A percentile compares a stretch with the other conserved stretches of the same genome.
These are phyloP conservation scores for Hyppa rectilinea DNA, from an alignment of 2,888 invertebrate species.

Conservation along the genomic window DNA sequence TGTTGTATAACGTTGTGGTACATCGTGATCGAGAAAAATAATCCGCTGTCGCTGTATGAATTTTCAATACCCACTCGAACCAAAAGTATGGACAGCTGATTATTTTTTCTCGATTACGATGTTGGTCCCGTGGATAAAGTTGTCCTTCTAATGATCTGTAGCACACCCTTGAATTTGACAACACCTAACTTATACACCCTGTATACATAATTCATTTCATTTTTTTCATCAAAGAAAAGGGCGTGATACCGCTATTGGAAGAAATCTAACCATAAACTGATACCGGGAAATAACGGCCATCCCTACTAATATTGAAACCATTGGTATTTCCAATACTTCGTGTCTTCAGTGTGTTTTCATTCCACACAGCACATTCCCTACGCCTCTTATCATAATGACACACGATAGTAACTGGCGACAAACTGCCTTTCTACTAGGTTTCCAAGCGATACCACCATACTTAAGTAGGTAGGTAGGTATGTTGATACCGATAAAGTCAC, in stretches of 20 bases:
- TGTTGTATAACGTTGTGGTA: no score
- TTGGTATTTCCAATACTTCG: constrained; percentile 23
- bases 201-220: no score
- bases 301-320: constrained; percentile 1
- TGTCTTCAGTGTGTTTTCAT: constrained; percentile 30
- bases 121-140: no score
- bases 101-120: no score
- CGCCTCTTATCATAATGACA: constrained; percentile 53
- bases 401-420: constrained; percentile 47
- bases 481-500: constrained; percentile 27
- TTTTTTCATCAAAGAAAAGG: background rate
- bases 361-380: constrained; percentile 36
- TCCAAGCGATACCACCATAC: constrained; percentile 32
- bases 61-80: no score
- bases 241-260: background rate
- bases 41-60: no score
- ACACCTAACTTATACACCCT: no score
- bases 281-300: constrained; percentile 14
- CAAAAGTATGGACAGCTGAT: no score
- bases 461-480: constrained; percentile 5
- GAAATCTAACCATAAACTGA: constrained; percentile 4
- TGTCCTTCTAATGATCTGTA: no score
- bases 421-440: constrained; percentile 47
- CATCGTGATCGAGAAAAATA: no score
- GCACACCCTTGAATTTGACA: no score